Percentiles rank a stretch among this genome's conserved stretches.
Conservation (phyloP, 2,888 invertebrate genomes). For the Plebejus argus region DNA sequence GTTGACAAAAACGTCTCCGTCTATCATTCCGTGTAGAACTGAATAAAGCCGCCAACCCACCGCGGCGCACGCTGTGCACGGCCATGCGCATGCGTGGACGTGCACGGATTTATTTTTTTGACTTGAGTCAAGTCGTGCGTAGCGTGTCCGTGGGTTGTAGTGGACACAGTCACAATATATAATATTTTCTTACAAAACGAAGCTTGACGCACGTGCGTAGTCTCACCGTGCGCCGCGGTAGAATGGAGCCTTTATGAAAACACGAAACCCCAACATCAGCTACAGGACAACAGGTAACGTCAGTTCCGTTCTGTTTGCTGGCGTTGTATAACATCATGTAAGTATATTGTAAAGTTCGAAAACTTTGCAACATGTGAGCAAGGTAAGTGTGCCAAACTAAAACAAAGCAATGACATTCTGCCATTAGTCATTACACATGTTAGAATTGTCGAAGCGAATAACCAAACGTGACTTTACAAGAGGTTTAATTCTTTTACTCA, state of each 20-base stretch:
- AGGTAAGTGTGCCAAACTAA: constrained; percentile 28
- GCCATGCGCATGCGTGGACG: too few species aligned
- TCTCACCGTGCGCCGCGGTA: too few species aligned
- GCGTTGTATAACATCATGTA: neutral
- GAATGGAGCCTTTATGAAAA: too few species aligned
- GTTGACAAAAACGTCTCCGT: neutral
- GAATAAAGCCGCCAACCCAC: too few species aligned
- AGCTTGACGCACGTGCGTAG: too few species aligned
- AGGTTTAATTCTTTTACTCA: neutral
- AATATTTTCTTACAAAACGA: too few species aligned
- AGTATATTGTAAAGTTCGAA: neutral
- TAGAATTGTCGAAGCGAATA: constrained; percentile 4
- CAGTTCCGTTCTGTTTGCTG: neutral
- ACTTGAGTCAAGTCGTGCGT: too few species aligned
- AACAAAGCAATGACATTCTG: constrained; percentile 20
- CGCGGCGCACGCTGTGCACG: too few species aligned
- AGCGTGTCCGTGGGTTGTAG: too few species aligned
- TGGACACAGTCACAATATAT: too few species aligned
- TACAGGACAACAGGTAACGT: neutral
- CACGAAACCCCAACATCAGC: neutral
- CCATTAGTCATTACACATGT: neutral
- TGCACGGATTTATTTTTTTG: too few species aligned
- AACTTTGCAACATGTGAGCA: neutral
- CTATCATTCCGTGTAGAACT: neutral
- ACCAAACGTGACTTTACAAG: neutral